A percentile compares a stretch with the other conserved stretches of the same genome.
Evolutionary conservation across 2,797 vertebrate genomes (phyloP).

Genomic region (Falco berigora): DNA sequence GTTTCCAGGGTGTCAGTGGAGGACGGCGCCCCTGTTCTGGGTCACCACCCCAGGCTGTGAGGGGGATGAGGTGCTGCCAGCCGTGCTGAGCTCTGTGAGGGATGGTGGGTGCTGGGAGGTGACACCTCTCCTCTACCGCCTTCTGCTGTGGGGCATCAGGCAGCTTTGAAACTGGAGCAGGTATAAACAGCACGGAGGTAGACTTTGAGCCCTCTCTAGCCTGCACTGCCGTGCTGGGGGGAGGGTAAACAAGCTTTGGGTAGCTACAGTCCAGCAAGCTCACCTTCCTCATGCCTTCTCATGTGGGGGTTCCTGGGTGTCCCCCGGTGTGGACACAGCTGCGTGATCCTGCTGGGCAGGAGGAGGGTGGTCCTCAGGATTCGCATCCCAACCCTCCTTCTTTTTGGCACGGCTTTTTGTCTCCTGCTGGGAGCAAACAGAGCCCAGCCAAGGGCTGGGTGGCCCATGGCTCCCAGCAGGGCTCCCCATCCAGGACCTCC

Average conservation of each 20-base stretch:
- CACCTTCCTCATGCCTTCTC: not conserved
- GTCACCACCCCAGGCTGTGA: fast-evolving
- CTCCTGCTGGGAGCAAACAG: not conserved
- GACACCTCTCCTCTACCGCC: not conserved
- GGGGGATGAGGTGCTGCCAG: not conserved
- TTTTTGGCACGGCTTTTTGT: not conserved
- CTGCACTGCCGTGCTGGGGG: fast-evolving
- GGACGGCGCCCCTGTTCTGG: not conserved
- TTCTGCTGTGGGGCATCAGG: not conserved
- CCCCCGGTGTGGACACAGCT: fast-evolving
- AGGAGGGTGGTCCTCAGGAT: not conserved
- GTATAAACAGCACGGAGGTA: slow-evolving; percentile 29
- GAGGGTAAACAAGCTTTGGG: not conserved
- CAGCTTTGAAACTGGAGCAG: not conserved
- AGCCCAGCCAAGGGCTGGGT: not conserved
- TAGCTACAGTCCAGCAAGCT: not conserved
- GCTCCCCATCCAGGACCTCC: not conserved
- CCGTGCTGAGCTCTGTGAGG: not conserved
- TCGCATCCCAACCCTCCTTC: not conserved
- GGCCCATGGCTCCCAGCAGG: not conserved
- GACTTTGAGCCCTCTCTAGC: slow-evolving; percentile 40
- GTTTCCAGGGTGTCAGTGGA: not conserved
- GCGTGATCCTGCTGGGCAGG: not conserved
- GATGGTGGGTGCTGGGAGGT: not conserved
- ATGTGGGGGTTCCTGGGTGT: fast-evolving